Percentiles rank a stretch among this genome's conserved stretches.
Evolutionary conservation across 2,888 invertebrate genomes (phyloP).

Genomic region (Sisyra terminalis): DNA sequence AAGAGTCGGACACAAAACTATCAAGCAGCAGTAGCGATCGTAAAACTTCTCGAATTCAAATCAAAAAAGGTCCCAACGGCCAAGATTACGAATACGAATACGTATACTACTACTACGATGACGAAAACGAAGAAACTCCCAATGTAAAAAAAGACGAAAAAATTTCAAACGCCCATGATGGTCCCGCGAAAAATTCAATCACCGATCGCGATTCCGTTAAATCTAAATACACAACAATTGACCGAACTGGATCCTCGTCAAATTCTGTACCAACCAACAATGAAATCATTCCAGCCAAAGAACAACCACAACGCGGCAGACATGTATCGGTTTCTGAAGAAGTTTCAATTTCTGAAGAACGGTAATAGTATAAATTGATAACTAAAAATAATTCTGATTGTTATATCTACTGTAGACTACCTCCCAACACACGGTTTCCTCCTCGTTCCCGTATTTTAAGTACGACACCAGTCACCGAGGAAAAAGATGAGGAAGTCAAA

Average conservation of each 20-base stretch:
- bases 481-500: conserved; percentile 17
- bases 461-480: conserved; percentile 31
- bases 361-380: conserved; percentile 18
- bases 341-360: conserved; percentile 18
- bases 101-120: conserved; percentile 80
- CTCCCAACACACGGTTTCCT: conserved; percentile 73
- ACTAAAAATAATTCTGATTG: conserved; percentile 14
- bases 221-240: conserved; percentile 37
- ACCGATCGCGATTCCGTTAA: conserved; percentile 27
- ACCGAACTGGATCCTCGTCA: conserved; percentile 29
- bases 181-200: conserved; percentile 34
- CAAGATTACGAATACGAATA: conserved; percentile 87
- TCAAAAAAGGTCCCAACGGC: conserved; percentile 78
- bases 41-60: conserved; percentile 55
- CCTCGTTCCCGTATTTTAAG: conserved; percentile 44
- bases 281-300: conserved; percentile 37
- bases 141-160: conserved; percentile 18
- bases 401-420: conserved; percentile 35
- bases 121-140: conserved; percentile 44
- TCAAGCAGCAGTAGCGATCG: conserved; percentile 50
- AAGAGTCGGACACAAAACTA: conserved; percentile 34
- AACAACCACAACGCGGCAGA: conserved; percentile 18
- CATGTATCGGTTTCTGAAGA: conserved; percentile 9
- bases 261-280: conserved; percentile 43
- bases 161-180: conserved; percentile 38